Conservation (phyloP, 2,888 invertebrate genomes). For the Pardosa pseudoannulata region DNA sequence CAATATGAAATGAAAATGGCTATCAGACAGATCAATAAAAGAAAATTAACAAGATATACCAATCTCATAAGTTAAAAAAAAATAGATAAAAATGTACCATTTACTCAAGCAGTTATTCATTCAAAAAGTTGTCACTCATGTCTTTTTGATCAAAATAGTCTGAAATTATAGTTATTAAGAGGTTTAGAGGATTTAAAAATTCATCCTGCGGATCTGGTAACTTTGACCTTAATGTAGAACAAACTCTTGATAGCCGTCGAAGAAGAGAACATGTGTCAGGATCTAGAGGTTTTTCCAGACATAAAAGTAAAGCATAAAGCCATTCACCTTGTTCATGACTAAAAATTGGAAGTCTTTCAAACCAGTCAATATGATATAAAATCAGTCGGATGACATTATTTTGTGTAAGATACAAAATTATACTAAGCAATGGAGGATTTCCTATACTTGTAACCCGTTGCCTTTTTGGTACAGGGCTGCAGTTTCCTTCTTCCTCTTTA, state of each 20-base stretch:
- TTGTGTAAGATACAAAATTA: slow-evolving; percentile 29
- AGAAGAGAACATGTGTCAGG: slow-evolving; percentile 84
- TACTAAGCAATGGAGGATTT: slow-evolving; percentile 32
- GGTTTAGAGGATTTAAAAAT: slow-evolving; percentile 81
- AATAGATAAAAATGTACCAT: too few relatives aligned
- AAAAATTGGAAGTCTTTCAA: slow-evolving; percentile 22
- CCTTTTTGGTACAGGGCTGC: background rate
- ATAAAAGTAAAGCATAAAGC: slow-evolving; percentile 84
- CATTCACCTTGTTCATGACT: slow-evolving; percentile 81
- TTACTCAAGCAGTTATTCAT: too few relatives aligned
- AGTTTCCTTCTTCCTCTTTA: background rate
- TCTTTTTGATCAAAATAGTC: slow-evolving; percentile 87
- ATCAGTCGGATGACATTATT: slow-evolving; percentile 10
- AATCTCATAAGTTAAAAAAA: too few relatives aligned
- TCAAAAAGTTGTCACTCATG: slow-evolving; percentile 81
- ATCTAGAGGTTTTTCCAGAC: slow-evolving; percentile 83
- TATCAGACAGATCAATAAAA: too few relatives aligned
- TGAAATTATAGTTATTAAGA: slow-evolving; percentile 86
- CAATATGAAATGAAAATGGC: too few relatives aligned
- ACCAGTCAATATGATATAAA: slow-evolving; percentile 33
- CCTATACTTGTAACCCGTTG: background rate
- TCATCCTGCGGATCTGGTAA: slow-evolving; percentile 75
- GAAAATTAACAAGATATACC: too few relatives aligned
- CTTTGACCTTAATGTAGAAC: slow-evolving; percentile 78
- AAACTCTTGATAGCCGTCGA: slow-evolving; percentile 83